Evolutionary conservation across 2,888 invertebrate genomes (phyloP).

Genomic region (Leucozona laternaria): DNA sequence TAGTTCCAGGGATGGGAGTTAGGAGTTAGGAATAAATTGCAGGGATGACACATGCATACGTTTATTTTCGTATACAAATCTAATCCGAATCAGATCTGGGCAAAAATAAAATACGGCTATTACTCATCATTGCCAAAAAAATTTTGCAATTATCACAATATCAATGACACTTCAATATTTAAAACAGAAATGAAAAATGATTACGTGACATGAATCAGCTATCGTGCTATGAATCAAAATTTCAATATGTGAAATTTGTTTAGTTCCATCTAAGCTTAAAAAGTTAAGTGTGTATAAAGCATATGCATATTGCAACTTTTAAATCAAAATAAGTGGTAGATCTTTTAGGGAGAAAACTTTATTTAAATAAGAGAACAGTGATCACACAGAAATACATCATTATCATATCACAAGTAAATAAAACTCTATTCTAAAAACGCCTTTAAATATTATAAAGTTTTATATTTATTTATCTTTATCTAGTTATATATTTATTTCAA

Average conservation of each 20-base stretch:
- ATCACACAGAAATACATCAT: not conserved
- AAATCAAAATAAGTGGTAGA: not conserved
- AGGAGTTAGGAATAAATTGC: too few species aligned
- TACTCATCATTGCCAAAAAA: not conserved
- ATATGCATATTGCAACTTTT: not conserved
- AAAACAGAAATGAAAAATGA: not conserved
- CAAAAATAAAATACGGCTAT: not conserved
- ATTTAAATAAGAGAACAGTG: not conserved
- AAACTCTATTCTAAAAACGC: not conserved
- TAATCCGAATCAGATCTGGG: too few species aligned
- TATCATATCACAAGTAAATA: not conserved
- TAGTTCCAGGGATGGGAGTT: too few species aligned
- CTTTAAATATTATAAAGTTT: too few species aligned
- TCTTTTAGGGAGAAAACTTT: not conserved
- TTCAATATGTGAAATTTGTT: not conserved
- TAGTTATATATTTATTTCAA: too few species aligned
- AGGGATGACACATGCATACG: too few species aligned
- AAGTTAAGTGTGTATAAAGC: not conserved
- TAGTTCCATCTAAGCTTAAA: not conserved
- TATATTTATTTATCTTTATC: slow-evolving; percentile 21
- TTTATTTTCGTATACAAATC: too few species aligned
- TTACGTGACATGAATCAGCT: slow-evolving; percentile 3
- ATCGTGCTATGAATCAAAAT: not conserved
- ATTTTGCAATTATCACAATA: slow-evolving; percentile 8
- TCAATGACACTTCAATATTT: not conserved